Evolutionary conservation across 2,113 vertebrate genomes (phyloP), one percentile per base, ranked within the genome.

Genomic region (Benthochromis sp.): DNA sequence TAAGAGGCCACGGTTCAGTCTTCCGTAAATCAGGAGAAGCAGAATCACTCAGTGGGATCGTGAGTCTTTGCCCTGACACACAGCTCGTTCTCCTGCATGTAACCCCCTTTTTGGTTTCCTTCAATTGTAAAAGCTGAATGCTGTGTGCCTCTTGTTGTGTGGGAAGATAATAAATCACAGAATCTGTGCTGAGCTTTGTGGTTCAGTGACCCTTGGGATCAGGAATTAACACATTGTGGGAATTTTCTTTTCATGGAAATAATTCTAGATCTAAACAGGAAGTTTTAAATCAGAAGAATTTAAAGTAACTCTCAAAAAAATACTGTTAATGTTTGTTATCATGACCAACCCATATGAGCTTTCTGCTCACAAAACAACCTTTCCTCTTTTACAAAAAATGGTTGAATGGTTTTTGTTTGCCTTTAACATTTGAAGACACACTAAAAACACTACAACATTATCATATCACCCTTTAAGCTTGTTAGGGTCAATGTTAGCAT

Each of bases 121-220:
- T 53, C 81, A 17, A 95, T 96, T 96, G 93, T 96, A 76, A 66
- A 21, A 73, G 36, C 36, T 54, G 50, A 81, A 85, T 8, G 21
- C 45, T 31, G 59, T 24, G 40, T 81, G 83, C 17, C 13, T 63
- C 84, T 52, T 63, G 24, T 10, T 21, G 5, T 7, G 36, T 80
- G 53, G 11, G 80, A 31, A 11, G 13, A 86, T 29, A 13, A 85
- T 54, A 36, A 84, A 84, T 31, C n/a, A 24, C 34, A 59, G 38
- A 5, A 16, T 36, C 78, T 86, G 27, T 54, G 88, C 87, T 89
- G 84, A 93, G 54, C 76, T 81, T 52, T 53, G 21, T 13, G 61
- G 36, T 73, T 27, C 34, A 2, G 4, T 31, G 34, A 81, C 84
- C 52, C 73, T 34, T 29, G 36, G 38, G 27, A 61, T 19, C 36